Evolutionary conservation across 2,797 vertebrate species (phyloP), one percentile per base, ranked within the genome.

Genomic region (Macrochelys suwanniensis): DNA sequence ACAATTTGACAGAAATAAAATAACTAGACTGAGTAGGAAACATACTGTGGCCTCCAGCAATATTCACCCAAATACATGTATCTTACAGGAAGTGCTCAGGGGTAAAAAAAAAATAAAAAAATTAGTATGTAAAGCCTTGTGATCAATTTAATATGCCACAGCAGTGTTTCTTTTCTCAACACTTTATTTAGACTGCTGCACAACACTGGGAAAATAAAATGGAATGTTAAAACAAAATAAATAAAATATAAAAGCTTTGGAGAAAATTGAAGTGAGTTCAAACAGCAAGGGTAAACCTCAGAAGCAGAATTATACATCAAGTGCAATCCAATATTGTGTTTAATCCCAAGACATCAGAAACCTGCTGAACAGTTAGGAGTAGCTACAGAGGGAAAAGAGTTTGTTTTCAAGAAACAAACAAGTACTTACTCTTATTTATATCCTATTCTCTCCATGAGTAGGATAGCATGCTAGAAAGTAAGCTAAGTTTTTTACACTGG

Each of bases 271-370:
- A 82, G 90, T 45, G 85, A 59, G 86, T 91, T 91, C 93, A 83
- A 10, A 68, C 92, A 93, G 78, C 84, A 86, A 53, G 82, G 85
- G 87, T 81, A 91, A 89, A 76, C 59, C 57, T 78, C 82, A 83
- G 83, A 81, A 91, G 82, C 80, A 81, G 92, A 96, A 95, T 95
- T 96, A 89, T 89, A 90, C 92, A 95, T 96, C 92, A 95, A 92
- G 92, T 93, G 79, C 93, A 82, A 77, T 65, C 78, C 90, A 84
- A 77, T 84, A 77, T 28, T 80, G 87, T 90, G 91, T 93, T 96
- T 92, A 95, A 91, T 92, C 90, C 89, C 85, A 84, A 76, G 89
- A 88, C 33, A 1, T 82, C 84, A 33, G 37, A 82, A 93, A 92
- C 31, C 85, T 95, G 95, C 84, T 65, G 74, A 88, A 91, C 89